Percentiles rank a stretch among this genome's conserved stretches.
phyloP scores from a whole-genome alignment of 2,113 vertebrate species.

The Bufo bufo region DNA sequence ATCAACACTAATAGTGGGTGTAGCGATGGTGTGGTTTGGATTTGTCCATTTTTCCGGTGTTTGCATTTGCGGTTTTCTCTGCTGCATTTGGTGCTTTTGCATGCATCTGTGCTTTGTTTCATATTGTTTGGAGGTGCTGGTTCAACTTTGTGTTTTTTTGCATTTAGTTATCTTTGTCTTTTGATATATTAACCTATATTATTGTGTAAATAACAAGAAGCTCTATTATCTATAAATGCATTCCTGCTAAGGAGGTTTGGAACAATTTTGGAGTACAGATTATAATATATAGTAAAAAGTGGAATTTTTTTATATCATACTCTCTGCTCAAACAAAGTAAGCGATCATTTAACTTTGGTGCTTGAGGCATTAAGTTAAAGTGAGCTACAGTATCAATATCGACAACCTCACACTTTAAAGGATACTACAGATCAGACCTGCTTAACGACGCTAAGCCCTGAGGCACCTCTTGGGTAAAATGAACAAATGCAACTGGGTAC shows the following conservation, averaged over 20 bases:
- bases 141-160: too few relatives aligned
- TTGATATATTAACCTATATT: background rate
- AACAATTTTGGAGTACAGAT: background rate
- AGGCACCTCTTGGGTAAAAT: background rate
- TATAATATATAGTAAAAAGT: background rate
- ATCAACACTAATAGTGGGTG: too few relatives aligned
- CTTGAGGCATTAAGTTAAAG: constrained; percentile 20
- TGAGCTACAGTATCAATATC: constrained; percentile 19
- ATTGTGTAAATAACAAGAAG: background rate
- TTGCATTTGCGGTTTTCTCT: too few relatives aligned
- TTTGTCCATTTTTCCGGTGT: too few relatives aligned
- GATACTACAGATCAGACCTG: background rate
- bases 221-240: background rate
- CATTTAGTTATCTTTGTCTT: too few relatives aligned
- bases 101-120: too few relatives aligned
- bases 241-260: background rate
- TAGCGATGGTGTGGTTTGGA: too few relatives aligned
- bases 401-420: constrained; percentile 12
- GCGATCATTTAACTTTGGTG: constrained; percentile 3
- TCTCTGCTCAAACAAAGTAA: background rate
- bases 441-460: constrained; percentile 7
- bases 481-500: constrained; percentile 9
- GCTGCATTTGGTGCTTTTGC: too few relatives aligned
- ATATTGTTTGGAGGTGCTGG: too few relatives aligned
- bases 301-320: background rate